Conservation (phyloP, 2,113 vertebrate genomes). For the Aptenodytes patagonicus region DNA sequence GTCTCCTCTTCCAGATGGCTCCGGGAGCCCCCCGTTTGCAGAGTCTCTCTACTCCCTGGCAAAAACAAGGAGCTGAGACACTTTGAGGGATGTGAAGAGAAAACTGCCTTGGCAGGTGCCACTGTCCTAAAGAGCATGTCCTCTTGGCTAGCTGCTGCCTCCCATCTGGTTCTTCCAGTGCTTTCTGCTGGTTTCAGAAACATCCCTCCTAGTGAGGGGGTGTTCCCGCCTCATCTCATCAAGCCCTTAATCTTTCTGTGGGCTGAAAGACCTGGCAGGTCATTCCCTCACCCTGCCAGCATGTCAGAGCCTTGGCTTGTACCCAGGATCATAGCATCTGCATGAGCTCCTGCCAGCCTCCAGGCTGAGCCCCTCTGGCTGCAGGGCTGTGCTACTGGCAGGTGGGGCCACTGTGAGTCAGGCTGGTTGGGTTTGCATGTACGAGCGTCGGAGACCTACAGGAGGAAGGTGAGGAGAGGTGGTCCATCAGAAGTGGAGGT, state of each 20-base stretch:
- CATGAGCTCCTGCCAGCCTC: background rate
- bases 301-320: background rate
- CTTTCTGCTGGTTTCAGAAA: background rate
- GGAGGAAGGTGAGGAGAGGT: background rate
- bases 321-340: background rate
- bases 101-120: background rate
- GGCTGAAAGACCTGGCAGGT: background rate
- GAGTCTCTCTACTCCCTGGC: background rate
- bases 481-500: background rate
- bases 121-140: background rate
- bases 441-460: rapidly evolving
- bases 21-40: background rate
- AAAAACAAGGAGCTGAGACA: background rate
- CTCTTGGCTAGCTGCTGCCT: background rate
- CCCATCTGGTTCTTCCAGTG: background rate
- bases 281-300: background rate
- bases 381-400: no score
- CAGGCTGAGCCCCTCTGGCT: background rate
- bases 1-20: background rate
- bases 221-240: background rate
- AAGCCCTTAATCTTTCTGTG: background rate
- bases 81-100: background rate
- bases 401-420: rapidly evolving
- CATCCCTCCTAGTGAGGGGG: background rate
- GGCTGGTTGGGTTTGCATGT: background rate